Conservation (phyloP, 2,888 invertebrate species). For the Branchinecta sandiegonensis region DNA sequence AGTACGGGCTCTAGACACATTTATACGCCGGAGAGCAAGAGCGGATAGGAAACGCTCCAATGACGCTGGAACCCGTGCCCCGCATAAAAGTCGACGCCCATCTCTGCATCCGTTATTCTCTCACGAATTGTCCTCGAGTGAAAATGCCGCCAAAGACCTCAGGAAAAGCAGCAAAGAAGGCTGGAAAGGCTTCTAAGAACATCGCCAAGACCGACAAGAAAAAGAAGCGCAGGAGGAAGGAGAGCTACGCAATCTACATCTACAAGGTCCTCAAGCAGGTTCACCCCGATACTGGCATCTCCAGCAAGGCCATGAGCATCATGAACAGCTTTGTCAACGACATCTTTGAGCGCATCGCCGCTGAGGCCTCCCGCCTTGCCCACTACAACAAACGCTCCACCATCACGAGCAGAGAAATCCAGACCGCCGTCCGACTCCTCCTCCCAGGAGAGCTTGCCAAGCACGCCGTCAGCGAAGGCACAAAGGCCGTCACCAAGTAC, state of each 20-base stretch:
- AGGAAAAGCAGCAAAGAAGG: constrained; percentile 23
- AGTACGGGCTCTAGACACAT: too few relatives aligned
- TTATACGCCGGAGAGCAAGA: too few relatives aligned
- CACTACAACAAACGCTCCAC: constrained; percentile 42
- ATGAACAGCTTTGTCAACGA: constrained; percentile 63
- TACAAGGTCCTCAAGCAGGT: constrained; percentile 41
- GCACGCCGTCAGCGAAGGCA: constrained; percentile 8
- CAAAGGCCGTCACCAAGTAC: constrained; percentile 3
- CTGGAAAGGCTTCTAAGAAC: constrained; percentile 42
- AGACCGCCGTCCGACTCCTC: constrained; percentile 37
- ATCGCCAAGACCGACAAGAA: constrained; percentile 43
- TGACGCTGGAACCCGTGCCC: too few relatives aligned
- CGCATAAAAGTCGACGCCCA: too few relatives aligned
- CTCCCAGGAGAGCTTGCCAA: not conserved
- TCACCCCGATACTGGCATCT: constrained; percentile 49
- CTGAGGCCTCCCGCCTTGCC: constrained; percentile 48
- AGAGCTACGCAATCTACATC: too few relatives aligned
- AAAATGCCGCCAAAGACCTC: constrained; percentile 38
- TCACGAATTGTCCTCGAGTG: too few relatives aligned
- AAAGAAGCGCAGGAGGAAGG: too few relatives aligned
- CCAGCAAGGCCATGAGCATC: constrained; percentile 52
- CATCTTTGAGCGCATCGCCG: constrained; percentile 53
- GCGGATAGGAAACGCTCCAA: too few relatives aligned
- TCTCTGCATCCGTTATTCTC: too few relatives aligned
- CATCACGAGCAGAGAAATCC: constrained; percentile 38